Conservation (phyloP, 2,113 vertebrate species). For the Petrocephalus zakoni region DNA sequence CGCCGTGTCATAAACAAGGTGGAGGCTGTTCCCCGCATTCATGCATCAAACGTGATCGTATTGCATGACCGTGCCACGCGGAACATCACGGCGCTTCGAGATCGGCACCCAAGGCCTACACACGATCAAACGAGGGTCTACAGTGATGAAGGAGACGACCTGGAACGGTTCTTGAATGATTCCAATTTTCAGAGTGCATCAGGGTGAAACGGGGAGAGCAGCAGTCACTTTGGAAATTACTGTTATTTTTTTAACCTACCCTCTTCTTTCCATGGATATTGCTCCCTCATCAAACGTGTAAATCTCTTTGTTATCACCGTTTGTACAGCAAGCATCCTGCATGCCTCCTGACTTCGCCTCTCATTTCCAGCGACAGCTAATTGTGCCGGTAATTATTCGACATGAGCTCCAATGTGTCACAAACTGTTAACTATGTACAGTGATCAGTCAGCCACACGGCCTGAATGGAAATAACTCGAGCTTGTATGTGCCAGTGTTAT, state of each 20-base stretch:
- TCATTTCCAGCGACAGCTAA: constrained; percentile 36
- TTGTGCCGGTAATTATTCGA: constrained; percentile 51
- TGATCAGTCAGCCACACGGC: neutral
- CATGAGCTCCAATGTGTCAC: constrained; percentile 37
- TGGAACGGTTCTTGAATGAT: constrained; percentile 9
- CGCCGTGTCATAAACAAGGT: constrained; percentile 21
- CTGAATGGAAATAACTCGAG: neutral
- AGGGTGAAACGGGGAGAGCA: neutral
- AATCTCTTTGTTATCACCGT: constrained; percentile 29
- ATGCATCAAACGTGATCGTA: neutral
- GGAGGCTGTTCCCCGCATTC: neutral
- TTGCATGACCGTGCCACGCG: too few species aligned
- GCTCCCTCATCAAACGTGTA: constrained; percentile 53
- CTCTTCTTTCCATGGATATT: constrained; percentile 83
- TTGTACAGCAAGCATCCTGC: constrained; percentile 7
- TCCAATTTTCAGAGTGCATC: neutral
- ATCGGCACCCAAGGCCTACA: neutral
- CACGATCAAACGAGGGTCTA: neutral
- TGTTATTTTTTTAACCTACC: constrained; percentile 42
- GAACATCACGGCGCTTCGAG: neutral
- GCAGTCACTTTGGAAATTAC: neutral
- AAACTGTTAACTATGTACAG: constrained; percentile 22
- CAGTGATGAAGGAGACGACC: neutral
- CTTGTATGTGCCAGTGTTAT: neutral
- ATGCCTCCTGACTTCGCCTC: neutral